Conservation (phyloP, 1,140 invertebrate genomes). For the Drosophila pandora region DNA sequence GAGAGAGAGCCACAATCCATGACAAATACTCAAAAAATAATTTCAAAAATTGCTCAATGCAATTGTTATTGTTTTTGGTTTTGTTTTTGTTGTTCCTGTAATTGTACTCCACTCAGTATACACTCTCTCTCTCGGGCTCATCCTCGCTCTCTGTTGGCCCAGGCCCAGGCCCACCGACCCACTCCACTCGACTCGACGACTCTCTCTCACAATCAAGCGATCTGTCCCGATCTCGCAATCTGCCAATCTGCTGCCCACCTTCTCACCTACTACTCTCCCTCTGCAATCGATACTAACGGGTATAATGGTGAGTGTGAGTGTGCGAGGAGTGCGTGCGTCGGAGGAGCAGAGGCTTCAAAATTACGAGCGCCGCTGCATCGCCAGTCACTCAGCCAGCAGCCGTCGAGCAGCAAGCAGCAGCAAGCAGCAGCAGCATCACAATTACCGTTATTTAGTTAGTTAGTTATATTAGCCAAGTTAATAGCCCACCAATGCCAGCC, state of each 20-base stretch:
- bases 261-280: background rate
- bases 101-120: constrained; percentile 28
- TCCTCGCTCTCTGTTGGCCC: constrained; percentile 15
- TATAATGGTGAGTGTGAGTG: too few relatives aligned
- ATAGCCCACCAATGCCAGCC: constrained; percentile 38
- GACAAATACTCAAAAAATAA: constrained; percentile 46
- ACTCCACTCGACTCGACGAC: too few relatives aligned
- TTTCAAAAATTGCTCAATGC: constrained; percentile 39
- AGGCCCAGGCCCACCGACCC: too few relatives aligned
- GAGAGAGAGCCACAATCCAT: constrained; percentile 7
- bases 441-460: constrained; percentile 5
- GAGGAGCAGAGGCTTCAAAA: constrained; percentile 21
- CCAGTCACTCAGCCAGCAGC: constrained; percentile 55
- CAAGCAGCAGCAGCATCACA: background rate
- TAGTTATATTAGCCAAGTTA: background rate
- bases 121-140: background rate
- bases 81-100: constrained; percentile 1
- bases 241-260: background rate
- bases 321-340: background rate
- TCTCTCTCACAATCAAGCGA: too few relatives aligned
- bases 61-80: background rate
- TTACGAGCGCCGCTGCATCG: constrained; percentile 28
- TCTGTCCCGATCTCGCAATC: constrained; percentile 17
- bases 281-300: too few relatives aligned
- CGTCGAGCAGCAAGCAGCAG: constrained; percentile 17